Conservation (phyloP, 1,140 invertebrate genomes). For the Drosophila parvula region DNA sequence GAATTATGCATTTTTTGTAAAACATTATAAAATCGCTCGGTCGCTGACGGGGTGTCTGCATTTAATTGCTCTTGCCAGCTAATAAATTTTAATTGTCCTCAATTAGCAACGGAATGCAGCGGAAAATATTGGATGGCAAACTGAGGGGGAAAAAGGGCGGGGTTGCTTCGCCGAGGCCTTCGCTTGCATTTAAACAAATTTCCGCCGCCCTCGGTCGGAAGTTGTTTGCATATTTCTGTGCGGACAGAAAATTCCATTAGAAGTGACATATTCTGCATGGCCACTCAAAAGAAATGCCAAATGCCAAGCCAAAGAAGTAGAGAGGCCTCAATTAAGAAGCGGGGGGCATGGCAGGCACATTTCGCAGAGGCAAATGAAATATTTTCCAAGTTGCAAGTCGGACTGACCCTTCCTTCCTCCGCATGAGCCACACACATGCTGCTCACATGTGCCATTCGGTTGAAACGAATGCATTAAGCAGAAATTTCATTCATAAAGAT, state of each 20-base stretch:
- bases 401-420: conserved; percentile 40
- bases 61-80: conserved; percentile 83
- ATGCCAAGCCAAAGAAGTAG: not conserved
- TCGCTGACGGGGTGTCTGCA: conserved; percentile 55
- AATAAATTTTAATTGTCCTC: conserved; percentile 83
- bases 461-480: conserved; percentile 67
- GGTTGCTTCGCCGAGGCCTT: conserved; percentile 49
- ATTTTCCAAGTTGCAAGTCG: conserved; percentile 15
- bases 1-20: conserved; percentile 17
- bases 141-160: conserved; percentile 19
- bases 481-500: conserved; percentile 77
- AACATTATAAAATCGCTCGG: conserved; percentile 48
- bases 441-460: conserved; percentile 53
- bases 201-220: conserved; percentile 48
- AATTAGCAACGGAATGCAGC: conserved; percentile 78
- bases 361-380: conserved; percentile 20
- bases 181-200: conserved; percentile 48
- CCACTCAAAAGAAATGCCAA: conserved; percentile 22
- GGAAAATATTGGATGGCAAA: conserved; percentile 41
- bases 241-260: conserved; percentile 55
- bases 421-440: conserved; percentile 54
- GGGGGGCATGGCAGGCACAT: conserved; percentile 19
- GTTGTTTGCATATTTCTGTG: conserved; percentile 51
- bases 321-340: conserved; percentile 38
- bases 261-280: conserved; percentile 50